Percentiles rank a stretch among this genome's conserved stretches.
Conservation (phyloP, 1,140 invertebrate species). For the Drosophila kurseongensis region DNA sequence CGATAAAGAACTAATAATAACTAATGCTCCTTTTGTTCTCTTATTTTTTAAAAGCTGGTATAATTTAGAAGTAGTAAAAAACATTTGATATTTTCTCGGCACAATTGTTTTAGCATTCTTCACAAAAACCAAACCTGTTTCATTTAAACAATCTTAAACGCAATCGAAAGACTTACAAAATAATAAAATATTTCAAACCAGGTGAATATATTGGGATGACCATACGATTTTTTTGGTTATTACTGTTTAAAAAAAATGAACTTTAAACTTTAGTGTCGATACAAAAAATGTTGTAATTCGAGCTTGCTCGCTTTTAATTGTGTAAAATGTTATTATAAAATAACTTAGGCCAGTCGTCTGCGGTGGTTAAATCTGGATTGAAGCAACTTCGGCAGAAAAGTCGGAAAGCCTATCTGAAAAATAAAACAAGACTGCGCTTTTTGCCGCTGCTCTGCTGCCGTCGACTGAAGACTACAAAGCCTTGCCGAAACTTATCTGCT, state of each 20-base stretch:
- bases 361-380: constrained; percentile 27
- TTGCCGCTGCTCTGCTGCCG: constrained; percentile 4
- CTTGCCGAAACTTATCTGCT: constrained; percentile 77
- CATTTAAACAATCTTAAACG: no score
- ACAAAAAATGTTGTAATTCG: background rate
- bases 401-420: constrained; percentile 1
- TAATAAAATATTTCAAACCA: no score
- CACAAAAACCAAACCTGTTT: no score
- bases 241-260: no score
- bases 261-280: no score
- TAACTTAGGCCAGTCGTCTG: constrained; percentile 20
- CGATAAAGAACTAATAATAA: background rate
- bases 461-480: constrained; percentile 66
- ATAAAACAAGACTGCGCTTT: constrained; percentile 2
- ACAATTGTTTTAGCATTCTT: no score
- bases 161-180: no score
- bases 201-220: no score
- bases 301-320: background rate
- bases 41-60: background rate
- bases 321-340: background rate
- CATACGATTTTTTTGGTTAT: no score
- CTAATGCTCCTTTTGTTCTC: background rate
- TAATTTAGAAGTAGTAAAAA: no score
- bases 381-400: background rate
- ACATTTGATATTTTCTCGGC: no score